Percentiles rank a stretch among this genome's conserved stretches.
Evolutionary conservation across 2,888 invertebrate genomes (phyloP).

Genomic region (Ochropleura leucogaster): DNA sequence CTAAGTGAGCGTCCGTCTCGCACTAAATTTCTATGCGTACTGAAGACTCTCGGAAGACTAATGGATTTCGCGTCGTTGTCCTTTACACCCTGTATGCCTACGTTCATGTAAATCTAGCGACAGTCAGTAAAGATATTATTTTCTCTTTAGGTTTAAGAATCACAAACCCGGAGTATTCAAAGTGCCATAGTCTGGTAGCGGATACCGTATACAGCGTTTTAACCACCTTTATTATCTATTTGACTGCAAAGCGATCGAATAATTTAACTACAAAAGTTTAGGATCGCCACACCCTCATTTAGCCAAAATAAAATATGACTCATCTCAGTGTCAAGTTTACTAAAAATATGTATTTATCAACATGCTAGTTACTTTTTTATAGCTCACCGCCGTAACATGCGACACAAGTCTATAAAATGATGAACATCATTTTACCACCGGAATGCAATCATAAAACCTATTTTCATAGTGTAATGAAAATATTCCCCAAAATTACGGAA

Average conservation of each 20-base stretch:
- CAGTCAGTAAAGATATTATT: neutral
- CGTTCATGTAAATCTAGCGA: neutral
- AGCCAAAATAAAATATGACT: neutral
- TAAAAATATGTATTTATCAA: conserved; percentile 31
- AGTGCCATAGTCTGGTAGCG: neutral
- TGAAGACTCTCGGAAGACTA: too few relatives aligned
- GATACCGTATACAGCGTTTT: neutral
- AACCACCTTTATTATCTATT: neutral
- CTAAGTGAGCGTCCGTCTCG: too few relatives aligned
- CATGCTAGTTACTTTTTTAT: conserved; percentile 23
- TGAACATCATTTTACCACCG: conserved; percentile 57
- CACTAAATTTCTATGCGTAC: too few relatives aligned
- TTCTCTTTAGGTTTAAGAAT: too few relatives aligned
- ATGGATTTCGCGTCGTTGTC: too few relatives aligned
- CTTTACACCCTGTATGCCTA: neutral
- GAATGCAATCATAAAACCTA: conserved; percentile 66
- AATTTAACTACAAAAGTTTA: neutral
- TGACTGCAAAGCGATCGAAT: neutral
- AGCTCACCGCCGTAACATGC: conserved; percentile 12
- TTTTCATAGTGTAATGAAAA: conserved; percentile 64
- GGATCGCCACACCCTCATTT: neutral
- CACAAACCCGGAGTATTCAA: neutral
- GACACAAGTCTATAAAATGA: conserved; percentile 50
- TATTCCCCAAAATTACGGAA: conserved; percentile 62
- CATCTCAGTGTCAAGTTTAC: conserved; percentile 31